Percentiles rank a stretch among this genome's conserved stretches.
Conservation (phyloP, 2,113 vertebrate genomes). For the Cercopithecus mona region DNA sequence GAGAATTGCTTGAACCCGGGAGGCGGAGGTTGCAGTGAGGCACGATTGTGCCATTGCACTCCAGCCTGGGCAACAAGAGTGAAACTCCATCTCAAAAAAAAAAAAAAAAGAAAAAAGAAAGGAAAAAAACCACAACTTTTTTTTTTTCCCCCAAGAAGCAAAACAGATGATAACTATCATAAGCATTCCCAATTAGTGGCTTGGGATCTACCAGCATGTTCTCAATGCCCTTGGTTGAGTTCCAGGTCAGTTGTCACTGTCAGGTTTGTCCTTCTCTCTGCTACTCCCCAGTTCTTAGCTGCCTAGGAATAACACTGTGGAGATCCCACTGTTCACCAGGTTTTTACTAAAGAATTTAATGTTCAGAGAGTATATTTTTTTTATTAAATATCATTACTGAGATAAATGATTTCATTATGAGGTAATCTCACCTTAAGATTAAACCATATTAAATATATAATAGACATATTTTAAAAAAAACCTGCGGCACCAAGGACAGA, state of each 20-base stretch:
- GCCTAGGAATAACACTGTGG: background rate
- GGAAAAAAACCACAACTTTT: background rate
- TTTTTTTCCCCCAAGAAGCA: background rate
- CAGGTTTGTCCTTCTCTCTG: background rate
- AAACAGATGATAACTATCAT: background rate
- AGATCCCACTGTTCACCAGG: background rate
- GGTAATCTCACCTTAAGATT: constrained; percentile 36
- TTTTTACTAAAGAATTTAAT: constrained; percentile 36
- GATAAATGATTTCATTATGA: constrained; percentile 48
- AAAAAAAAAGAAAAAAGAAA: no score
- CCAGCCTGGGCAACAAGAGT: no score
- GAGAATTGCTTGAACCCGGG: no score
- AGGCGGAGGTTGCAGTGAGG: no score
- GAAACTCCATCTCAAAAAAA: no score
- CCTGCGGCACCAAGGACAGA: background rate
- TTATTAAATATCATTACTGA: constrained; percentile 33
- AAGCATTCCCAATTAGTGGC: background rate
- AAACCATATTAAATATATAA: background rate
- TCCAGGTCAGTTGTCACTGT: background rate
- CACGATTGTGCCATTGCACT: no score
- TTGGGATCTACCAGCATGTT: background rate
- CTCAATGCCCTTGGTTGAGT: background rate
- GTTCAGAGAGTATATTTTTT: background rate
- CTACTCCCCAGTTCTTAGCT: background rate
- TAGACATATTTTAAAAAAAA: background rate